A percentile compares a stretch with the other conserved stretches of the same genome.
Conservation (phyloP, 1,140 invertebrate species). For the Anoplophora glabripennis region DNA sequence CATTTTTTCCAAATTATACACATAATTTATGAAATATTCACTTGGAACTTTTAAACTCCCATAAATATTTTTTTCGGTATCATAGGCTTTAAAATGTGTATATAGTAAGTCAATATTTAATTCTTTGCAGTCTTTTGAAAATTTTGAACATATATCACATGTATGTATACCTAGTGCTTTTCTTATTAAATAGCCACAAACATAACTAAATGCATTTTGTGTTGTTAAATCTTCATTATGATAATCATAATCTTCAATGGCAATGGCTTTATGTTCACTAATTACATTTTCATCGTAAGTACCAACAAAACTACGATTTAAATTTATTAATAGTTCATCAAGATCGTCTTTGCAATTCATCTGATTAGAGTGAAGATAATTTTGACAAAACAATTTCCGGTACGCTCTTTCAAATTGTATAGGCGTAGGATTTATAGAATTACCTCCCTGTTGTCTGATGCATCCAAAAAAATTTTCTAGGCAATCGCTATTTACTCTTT, state of each 20-base stretch:
- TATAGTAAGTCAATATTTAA: constrained; percentile 1
- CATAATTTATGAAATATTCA: constrained; percentile 4
- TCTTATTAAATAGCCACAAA: constrained; percentile 13
- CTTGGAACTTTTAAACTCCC: neutral
- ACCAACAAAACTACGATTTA: neutral
- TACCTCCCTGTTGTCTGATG: constrained; percentile 6
- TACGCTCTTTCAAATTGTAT: constrained; percentile 4
- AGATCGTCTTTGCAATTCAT: constrained; percentile 15
- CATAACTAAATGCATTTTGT: constrained; percentile 9
- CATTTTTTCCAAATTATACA: constrained; percentile 9
- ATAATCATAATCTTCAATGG: constrained; percentile 5
- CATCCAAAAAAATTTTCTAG: constrained; percentile 8
- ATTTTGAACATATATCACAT: constrained; percentile 5
- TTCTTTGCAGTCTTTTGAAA: no score
- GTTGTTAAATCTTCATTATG: constrained; percentile 1
- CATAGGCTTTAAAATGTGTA: neutral
- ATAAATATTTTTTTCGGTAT: neutral
- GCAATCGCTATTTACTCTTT: neutral
- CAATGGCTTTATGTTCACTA: neutral
- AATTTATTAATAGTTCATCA: constrained; percentile 1
- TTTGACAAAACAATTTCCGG: constrained; percentile 12
- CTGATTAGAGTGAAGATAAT: neutral
- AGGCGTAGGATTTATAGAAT: constrained; percentile 9
- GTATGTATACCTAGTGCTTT: constrained; percentile 7
- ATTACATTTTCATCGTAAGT: neutral